Evolutionary conservation across 2,797 vertebrate genomes (phyloP).

Genomic region (Gastrophryne carolinensis): DNA sequence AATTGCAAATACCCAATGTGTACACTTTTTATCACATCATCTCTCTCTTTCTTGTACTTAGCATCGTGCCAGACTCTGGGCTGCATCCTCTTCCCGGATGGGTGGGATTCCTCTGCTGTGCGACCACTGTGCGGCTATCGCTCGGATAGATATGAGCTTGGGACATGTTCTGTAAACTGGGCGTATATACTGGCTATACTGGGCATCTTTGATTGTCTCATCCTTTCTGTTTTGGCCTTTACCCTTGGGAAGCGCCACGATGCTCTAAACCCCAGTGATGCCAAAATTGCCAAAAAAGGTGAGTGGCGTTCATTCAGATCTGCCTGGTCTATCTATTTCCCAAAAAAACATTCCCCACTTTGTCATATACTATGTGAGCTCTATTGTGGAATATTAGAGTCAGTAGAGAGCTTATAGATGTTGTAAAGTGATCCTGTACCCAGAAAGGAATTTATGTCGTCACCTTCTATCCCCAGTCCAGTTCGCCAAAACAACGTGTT

Average conservation of each 20-base stretch:
- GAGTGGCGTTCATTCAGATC: constrained; percentile 33
- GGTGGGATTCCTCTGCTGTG: constrained; percentile 79
- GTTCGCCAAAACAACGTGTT: too few relatives aligned
- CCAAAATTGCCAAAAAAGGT: constrained; percentile 64
- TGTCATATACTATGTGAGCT: too few relatives aligned
- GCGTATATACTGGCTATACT: constrained; percentile 77
- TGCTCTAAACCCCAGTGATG: constrained; percentile 70
- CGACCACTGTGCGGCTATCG: constrained; percentile 73
- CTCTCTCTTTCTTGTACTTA: constrained; percentile 44
- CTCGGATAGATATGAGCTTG: constrained; percentile 76
- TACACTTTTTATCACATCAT: not conserved
- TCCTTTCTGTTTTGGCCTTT: constrained; percentile 77
- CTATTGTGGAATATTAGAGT: too few relatives aligned
- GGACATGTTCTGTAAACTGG: constrained; percentile 78
- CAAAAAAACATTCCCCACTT: too few relatives aligned
- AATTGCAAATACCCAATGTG: too few relatives aligned
- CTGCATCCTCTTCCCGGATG: constrained; percentile 66
- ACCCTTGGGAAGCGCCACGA: constrained; percentile 81
- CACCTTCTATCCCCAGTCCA: too few relatives aligned
- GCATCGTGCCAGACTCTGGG: constrained; percentile 55
- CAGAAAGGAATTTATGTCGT: too few relatives aligned
- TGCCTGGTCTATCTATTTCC: not conserved
- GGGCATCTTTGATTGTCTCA: constrained; percentile 75
- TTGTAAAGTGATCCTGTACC: too few relatives aligned
- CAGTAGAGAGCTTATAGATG: too few relatives aligned